A percentile compares a stretch with the other conserved stretches of the same genome.
These are phyloP conservation scores for Tryphoninae sp. DNA, from an alignment of 2,888 invertebrate genomes.

Conservation along the genomic window DNA sequence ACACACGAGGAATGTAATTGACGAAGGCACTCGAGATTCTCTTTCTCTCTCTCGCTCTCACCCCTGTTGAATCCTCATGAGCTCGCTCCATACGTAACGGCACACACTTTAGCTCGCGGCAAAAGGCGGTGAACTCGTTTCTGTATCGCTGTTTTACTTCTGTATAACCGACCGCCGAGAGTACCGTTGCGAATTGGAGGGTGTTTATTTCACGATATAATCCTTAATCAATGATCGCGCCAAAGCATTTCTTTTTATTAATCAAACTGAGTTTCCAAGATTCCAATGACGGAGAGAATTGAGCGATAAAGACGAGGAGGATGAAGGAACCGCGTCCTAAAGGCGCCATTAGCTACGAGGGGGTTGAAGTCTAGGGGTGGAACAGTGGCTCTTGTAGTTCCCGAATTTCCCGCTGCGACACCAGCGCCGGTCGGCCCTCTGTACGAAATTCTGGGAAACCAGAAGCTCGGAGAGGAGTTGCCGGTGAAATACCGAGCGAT, in stretches of 20 bases:
- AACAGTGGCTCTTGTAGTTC: constrained; percentile 49
- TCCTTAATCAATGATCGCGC: neutral
- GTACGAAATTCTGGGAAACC: constrained; percentile 72
- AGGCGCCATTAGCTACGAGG: constrained; percentile 6
- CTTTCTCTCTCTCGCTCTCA: neutral
- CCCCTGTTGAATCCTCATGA: neutral
- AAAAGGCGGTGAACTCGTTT: constrained; percentile 59
- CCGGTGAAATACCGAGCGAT: constrained; percentile 73
- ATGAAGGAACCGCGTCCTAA: neutral
- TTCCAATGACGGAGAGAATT: neutral
- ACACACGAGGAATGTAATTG: constrained; percentile 49
- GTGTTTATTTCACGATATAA: constrained; percentile 30
- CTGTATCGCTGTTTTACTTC: neutral
- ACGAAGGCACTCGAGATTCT: constrained; percentile 35
- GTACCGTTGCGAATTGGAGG: constrained; percentile 47
- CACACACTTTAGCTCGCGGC: constrained; percentile 52
- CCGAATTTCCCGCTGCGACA: constrained; percentile 63
- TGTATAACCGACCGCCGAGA: constrained; percentile 11
- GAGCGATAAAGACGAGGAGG: neutral
- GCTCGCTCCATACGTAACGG: constrained; percentile 46
- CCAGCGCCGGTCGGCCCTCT: constrained; percentile 72
- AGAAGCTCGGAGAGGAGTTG: constrained; percentile 64
- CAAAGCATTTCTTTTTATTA: neutral
- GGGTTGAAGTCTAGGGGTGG: constrained; percentile 61
- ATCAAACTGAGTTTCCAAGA: neutral